A percentile compares a stretch with the other conserved stretches of the same genome.
Conservation (phyloP, 1,140 invertebrate species). For the Drosophila miranda region DNA sequence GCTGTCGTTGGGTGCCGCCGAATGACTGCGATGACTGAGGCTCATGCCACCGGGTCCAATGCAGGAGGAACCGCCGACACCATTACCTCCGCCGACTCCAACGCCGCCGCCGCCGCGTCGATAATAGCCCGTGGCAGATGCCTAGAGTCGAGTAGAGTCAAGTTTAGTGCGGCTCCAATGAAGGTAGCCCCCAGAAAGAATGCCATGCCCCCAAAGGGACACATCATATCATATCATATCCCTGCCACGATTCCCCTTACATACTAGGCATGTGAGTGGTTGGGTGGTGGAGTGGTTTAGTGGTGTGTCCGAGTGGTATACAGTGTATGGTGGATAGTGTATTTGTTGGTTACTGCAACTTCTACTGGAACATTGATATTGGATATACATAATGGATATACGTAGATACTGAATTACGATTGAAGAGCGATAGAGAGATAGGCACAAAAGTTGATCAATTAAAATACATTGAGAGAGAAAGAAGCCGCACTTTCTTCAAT, state of each 20-base stretch:
- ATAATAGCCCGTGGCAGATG: conserved; percentile 71
- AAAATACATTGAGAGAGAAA: conserved; percentile 22
- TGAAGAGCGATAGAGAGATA: conserved; percentile 32
- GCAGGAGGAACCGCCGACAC: conserved; percentile 54
- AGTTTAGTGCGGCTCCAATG: conserved; percentile 26
- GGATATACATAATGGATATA: conserved; percentile 41
- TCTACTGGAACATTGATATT: conserved; percentile 67
- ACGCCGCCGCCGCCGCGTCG: conserved; percentile 82
- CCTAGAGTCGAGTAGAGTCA: conserved; percentile 46
- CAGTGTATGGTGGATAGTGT: conserved; percentile 6
- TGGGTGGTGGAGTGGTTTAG: conserved; percentile 8
- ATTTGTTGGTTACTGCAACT: conserved; percentile 61
- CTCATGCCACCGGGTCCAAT: conserved; percentile 84
- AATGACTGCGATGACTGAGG: conserved; percentile 82
- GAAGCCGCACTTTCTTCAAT: conserved; percentile 4
- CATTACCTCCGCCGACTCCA: conserved; percentile 83
- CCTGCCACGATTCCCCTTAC: conserved; percentile 40
- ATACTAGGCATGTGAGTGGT: conserved; percentile 42
- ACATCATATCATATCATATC: neutral
- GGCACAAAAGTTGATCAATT: conserved; percentile 43
- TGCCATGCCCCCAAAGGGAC: neutral
- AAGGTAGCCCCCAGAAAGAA: too few relatives aligned
- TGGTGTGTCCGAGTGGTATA: conserved; percentile 30
- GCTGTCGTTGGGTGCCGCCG: conserved; percentile 82
- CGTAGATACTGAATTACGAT: conserved; percentile 29